Base-by-base conservation (phyloP, 2,888 invertebrate genomes). In the Thereva nobilitata region DNA sequence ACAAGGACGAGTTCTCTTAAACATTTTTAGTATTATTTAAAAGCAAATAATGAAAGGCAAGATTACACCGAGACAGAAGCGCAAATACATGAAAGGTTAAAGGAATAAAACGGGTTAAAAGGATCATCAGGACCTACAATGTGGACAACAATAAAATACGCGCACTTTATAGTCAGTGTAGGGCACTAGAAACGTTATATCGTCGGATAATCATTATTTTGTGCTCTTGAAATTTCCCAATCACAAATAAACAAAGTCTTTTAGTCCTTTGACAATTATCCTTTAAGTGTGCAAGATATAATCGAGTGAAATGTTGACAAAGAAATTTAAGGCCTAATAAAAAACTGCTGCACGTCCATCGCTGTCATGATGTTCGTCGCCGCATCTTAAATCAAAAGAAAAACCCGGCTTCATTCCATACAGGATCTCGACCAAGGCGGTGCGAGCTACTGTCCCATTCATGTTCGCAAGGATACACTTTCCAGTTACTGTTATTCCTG, bases 401-500 rank as follows among this genome's bases (percentile, higher is more conserved):
- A 38, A 38, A 53, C 3, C 38, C 38, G 7, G 5, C 38, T 38
- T 40, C 9, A 40, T 8, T 38, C 2, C 6, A 10, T 5, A 23
- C 38, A 38, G 38, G 37, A 53, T 10, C 38, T 38, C 37, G 3
- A 23, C 23, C 23, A 23, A 23, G 23, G 23, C 23, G 2, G 23
- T 23, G 23, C 23, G 23, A 2, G 2, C 23, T 23, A 2, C 23
- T 23, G 23, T 23, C 23, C 23, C 23, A 2, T 23, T 23, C 23
- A 23, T 23, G 23, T 23, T 23, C 23, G 23, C 23, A 6, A 4
- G 53, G 8, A 53, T 53, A 53, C 38, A 9, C 12, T 40, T 61
- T 7, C n/a, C 61, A 50, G 41, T 40, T 41, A 61, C 42, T 41
- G 50, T 61, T 61, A 61, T 61, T 61, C 49, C 34, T 50, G 8